A percentile compares a stretch with the other conserved stretches of the same genome.
phyloP scores from a whole-genome alignment of 2,888 invertebrate genomes.

The Tuberolachnus salignus region DNA sequence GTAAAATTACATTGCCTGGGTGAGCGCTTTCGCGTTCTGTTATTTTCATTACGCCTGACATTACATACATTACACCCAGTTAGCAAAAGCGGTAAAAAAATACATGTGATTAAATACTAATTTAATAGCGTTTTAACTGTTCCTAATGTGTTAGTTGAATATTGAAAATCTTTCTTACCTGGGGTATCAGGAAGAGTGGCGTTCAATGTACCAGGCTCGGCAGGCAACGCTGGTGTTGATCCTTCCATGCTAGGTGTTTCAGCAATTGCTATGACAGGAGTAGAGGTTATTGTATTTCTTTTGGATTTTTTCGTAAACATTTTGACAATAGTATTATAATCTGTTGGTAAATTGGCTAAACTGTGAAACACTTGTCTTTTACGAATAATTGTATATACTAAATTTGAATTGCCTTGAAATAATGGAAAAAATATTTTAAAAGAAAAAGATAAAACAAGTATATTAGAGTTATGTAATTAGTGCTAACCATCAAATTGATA shows the following conservation, averaged over 20 bases:
- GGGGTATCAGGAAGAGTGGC: constrained; percentile 91
- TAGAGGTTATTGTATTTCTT: constrained; percentile 29
- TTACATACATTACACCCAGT: constrained; percentile 51
- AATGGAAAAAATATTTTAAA: constrained; percentile 23
- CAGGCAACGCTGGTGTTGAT: constrained; percentile 80
- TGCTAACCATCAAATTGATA: constrained; percentile 93
- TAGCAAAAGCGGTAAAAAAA: constrained; percentile 37
- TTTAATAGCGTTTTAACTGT: constrained; percentile 6
- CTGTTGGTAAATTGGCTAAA: constrained; percentile 94
- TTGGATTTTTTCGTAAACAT: constrained; percentile 66
- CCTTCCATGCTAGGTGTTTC: constrained; percentile 78
- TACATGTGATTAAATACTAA: constrained; percentile 3
- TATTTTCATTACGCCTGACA: constrained; percentile 81
- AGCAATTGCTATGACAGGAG: constrained; percentile 57
- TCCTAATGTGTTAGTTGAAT: constrained; percentile 7
- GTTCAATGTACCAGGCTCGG: constrained; percentile 90
- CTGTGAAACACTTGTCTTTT: constrained; percentile 98
- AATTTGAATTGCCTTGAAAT: constrained; percentile 86
- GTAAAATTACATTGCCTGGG: constrained; percentile 59
- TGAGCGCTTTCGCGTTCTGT: constrained; percentile 94
- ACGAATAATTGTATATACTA: constrained; percentile 98
- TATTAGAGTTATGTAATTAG: constrained; percentile 9
- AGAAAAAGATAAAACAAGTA: neutral
- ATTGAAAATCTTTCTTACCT: constrained; percentile 63
- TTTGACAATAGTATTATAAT: constrained; percentile 85